Evolutionary conservation across 2,888 invertebrate species (phyloP).

Genomic region (Aspidiotus destructor): DNA sequence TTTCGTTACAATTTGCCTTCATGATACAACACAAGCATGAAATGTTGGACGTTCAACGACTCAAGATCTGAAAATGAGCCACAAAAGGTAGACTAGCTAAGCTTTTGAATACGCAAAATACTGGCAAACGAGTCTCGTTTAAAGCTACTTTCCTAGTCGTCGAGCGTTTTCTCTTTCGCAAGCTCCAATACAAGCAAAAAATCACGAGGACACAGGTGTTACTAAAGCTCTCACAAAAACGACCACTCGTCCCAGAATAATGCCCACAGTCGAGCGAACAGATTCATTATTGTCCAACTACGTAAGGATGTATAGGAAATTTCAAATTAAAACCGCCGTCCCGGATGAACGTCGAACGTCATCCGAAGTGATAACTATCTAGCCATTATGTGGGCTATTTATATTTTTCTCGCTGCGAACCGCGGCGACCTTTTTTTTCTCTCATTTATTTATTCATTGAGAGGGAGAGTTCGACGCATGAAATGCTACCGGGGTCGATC

Average conservation of each 20-base stretch:
- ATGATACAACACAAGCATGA: too few species aligned
- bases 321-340: conserved; percentile 22
- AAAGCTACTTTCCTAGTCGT: too few species aligned
- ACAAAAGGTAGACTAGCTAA: too few species aligned
- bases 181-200: too few species aligned
- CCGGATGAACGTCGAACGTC: conserved; percentile 25
- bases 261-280: background rate
- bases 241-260: background rate
- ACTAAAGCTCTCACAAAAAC: too few species aligned
- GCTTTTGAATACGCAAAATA: too few species aligned
- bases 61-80: too few species aligned
- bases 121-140: too few species aligned
- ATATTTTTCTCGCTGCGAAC: conserved; percentile 21
- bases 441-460: conserved; percentile 8
- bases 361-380: conserved; percentile 24
- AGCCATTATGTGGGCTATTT: conserved; percentile 29
- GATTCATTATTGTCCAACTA: background rate
- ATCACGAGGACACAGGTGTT: too few species aligned
- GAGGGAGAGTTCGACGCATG: background rate
- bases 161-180: too few species aligned
- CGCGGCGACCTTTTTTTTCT: conserved; percentile 21
- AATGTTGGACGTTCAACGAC: too few species aligned
- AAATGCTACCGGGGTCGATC: conserved; percentile 16
- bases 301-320: background rate
- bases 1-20: too few species aligned